Evolutionary conservation across 2,797 vertebrate genomes (phyloP), one percentile per base, ranked within the genome.

Genomic region (Pyrocephalus nanus): DNA sequence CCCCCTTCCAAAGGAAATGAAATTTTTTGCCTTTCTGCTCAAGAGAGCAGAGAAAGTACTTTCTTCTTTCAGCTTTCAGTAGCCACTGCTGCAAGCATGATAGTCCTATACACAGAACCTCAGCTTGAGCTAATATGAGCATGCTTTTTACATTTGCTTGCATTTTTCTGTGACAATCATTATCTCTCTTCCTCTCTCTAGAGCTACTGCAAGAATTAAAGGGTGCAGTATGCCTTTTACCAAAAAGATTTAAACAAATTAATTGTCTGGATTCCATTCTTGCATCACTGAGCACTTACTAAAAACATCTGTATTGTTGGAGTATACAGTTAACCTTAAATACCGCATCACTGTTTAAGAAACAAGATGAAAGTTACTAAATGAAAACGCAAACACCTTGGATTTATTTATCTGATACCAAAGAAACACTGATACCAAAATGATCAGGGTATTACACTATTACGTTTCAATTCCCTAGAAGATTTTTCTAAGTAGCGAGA

Each of bases 161-260:
- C 29, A 57, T 57, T 71, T 53, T 22, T 54, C 73, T 48, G 27
- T 51, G 36, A 58, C 17, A 51, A 26, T 53, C 84, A n/a, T 25
- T 51, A 2, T 25, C 26, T 77, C 13, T 65, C 22, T 40, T 58
- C 30, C 22, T 22, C 30, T 50, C 57, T 42, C 17, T 9, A 76
- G 25, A 55, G 23, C 30, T 13, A 29, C 25, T 85, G 12, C 12
- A 85, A 66, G 16, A 91, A 75, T n/a, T 65, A 60, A 80, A 71
- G 3, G 2, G 5, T 10, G 2, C 0, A 0, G 6, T 14, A 38
- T 1, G 1, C 19, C 15, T 81, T 42, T 45, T 71, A 43, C 5
- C 25, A 51, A 79, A 83, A 62, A 0, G 2, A 87, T 16, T 72
- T 77, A 53, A 57, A 74, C 16, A 53, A 61, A 77, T 15, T 38